These are phyloP conservation scores for Pachypeltis micranthus DNA, from an alignment of 1,140 invertebrate genomes.

Conservation along the genomic window DNA sequence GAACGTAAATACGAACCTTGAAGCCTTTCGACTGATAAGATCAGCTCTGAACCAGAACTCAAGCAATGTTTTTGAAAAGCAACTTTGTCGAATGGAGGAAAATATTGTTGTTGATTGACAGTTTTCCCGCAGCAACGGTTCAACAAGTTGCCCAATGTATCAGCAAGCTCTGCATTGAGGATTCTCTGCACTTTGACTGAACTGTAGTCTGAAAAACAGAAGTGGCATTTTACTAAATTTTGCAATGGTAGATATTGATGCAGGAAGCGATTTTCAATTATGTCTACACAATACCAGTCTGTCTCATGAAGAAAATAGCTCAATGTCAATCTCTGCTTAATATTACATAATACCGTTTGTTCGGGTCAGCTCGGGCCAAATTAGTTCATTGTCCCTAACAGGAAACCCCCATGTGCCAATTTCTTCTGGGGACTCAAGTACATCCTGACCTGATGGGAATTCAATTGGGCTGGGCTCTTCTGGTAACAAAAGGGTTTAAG, in stretches of 20 bases:
- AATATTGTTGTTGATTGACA: slow-evolving; percentile 65
- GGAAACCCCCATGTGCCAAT: neutral
- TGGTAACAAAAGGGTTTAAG: too few relatives aligned
- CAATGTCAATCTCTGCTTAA: too few relatives aligned
- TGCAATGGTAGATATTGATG: too few relatives aligned
- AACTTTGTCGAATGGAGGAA: slow-evolving; percentile 46
- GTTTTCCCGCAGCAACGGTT: slow-evolving; percentile 59
- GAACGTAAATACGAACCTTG: neutral
- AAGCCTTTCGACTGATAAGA: slow-evolving; percentile 13
- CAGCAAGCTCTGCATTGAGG: slow-evolving; percentile 82
- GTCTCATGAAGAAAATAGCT: too few relatives aligned
- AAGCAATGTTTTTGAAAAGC: slow-evolving; percentile 34
- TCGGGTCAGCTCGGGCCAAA: too few relatives aligned
- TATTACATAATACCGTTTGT: too few relatives aligned
- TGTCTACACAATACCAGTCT: too few relatives aligned
- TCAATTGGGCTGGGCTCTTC: too few relatives aligned
- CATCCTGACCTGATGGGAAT: too few relatives aligned
- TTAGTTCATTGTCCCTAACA: slow-evolving; percentile 6
- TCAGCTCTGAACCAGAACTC: slow-evolving; percentile 17
- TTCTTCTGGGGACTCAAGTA: too few relatives aligned
- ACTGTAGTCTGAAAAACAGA: slow-evolving; percentile 63
- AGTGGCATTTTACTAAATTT: too few relatives aligned
- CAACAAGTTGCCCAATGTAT: slow-evolving; percentile 85
- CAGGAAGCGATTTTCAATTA: too few relatives aligned
- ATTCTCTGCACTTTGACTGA: slow-evolving; percentile 59